These are phyloP conservation scores for Aromia moschata DNA, from an alignment of 2,888 invertebrate species.

Conservation along the genomic window DNA sequence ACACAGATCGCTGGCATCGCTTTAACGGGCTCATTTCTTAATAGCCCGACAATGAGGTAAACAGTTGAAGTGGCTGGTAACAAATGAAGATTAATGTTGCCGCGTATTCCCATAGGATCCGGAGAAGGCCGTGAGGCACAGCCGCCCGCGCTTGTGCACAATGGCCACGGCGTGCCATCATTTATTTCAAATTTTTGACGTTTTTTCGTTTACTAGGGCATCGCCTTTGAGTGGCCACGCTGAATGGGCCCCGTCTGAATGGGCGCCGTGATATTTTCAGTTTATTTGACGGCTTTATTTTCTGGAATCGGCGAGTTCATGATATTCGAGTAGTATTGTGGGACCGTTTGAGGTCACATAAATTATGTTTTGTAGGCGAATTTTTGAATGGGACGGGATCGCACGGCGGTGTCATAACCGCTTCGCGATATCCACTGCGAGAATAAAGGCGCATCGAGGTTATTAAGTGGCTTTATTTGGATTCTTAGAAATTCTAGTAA, in stretches of 20 bases:
- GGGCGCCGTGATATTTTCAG: conserved; percentile 53
- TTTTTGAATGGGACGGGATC: conserved; percentile 48
- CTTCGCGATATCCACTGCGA: conserved; percentile 34
- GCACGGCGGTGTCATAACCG: conserved; percentile 52
- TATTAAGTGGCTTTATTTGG: conserved; percentile 16
- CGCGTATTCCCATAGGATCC: conserved; percentile 57
- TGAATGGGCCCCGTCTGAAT: conserved; percentile 51
- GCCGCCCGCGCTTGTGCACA: conserved; percentile 47
- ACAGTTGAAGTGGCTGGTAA: conserved; percentile 62
- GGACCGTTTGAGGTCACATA: conserved; percentile 59
- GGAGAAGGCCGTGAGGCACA: conserved; percentile 37
- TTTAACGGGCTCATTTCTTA: conserved; percentile 52
- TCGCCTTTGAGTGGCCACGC: conserved; percentile 52
- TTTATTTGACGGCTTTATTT: conserved; percentile 49
- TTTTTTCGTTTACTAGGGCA: conserved; percentile 55
- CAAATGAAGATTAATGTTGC: conserved; percentile 63
- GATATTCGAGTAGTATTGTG: conserved; percentile 49
- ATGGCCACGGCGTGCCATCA: conserved; percentile 40
- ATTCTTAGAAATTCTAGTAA: conserved; percentile 42
- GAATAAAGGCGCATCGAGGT: conserved; percentile 4
- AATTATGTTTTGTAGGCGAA: conserved; percentile 48
- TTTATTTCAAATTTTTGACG: conserved; percentile 52
- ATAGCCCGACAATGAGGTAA: conserved; percentile 56
- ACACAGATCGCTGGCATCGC: no score
- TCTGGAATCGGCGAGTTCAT: conserved; percentile 38